A percentile compares a stretch with the other conserved stretches of the same genome.
phyloP scores from a whole-genome alignment of 37 sponge, comb jelly and placozoan genomes.

The Chondrilla cf. caribensis region DNA sequence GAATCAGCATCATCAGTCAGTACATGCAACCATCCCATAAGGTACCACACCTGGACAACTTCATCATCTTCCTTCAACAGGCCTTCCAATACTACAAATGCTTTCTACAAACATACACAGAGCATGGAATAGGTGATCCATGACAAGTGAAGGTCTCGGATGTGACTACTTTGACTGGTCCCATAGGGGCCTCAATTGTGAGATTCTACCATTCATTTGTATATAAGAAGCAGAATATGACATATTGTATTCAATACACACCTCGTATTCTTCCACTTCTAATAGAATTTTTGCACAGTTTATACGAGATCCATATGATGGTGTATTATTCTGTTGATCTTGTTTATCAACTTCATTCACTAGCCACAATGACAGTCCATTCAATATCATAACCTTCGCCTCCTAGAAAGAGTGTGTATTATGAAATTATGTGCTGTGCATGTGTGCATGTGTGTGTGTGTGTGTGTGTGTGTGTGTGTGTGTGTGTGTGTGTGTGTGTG shows the following conservation, averaged over 20 bases:
- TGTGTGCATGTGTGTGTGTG: neutral
- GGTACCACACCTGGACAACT: slow-evolving; percentile 83
- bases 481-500: neutral
- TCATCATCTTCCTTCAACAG: slow-evolving; percentile 76
- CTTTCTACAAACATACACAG: slow-evolving; percentile 37
- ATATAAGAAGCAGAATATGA: too few species aligned
- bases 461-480: neutral
- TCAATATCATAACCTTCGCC: slow-evolving; percentile 39
- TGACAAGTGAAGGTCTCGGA: too few species aligned
- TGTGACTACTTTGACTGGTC: neutral
- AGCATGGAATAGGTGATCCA: too few species aligned
- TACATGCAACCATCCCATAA: slow-evolving; percentile 71
- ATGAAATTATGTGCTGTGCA: too few species aligned
- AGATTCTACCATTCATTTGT: neutral
- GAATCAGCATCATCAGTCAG: slow-evolving; percentile 41
- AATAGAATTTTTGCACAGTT: slow-evolving; percentile 63
- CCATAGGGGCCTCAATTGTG: neutral
- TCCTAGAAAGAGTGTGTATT: slow-evolving; percentile 17
- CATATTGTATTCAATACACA: slow-evolving; percentile 19
- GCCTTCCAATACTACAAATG: slow-evolving; percentile 49
- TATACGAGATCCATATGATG: slow-evolving; percentile 50
- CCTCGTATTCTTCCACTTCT: slow-evolving; percentile 67
- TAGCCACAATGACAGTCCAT: slow-evolving; percentile 61
- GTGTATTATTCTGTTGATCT: neutral
- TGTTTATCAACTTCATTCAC: slow-evolving; percentile 1